A percentile compares a stretch with the other conserved stretches of the same genome.
phyloP scores from a whole-genome alignment of 1,140 invertebrate genomes.

The Apis dorsata region DNA sequence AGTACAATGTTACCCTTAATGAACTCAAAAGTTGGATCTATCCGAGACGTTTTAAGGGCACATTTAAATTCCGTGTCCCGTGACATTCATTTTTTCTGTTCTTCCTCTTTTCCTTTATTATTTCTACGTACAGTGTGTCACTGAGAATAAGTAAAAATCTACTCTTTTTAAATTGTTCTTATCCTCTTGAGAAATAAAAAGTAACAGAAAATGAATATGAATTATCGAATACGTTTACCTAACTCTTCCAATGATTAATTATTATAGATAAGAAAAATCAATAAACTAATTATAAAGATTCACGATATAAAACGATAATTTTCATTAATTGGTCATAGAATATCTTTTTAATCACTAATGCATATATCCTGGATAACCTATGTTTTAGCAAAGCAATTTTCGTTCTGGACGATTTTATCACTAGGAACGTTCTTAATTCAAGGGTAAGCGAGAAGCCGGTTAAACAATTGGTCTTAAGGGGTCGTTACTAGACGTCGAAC shows the following conservation, averaged over 20 bases:
- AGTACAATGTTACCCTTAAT: constrained; percentile 30
- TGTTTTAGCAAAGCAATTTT: not conserved
- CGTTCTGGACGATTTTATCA: not conserved
- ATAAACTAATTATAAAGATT: no score
- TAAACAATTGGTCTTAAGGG: constrained; percentile 21
- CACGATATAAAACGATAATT: not conserved
- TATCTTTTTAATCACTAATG: not conserved
- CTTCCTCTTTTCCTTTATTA: not conserved
- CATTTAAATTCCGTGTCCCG: constrained; percentile 3
- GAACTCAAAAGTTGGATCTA: constrained; percentile 19
- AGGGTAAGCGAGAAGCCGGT: constrained; percentile 14
- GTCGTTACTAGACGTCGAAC: constrained; percentile 12
- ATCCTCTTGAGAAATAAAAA: no score
- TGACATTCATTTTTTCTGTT: not conserved
- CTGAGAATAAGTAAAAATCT: no score
- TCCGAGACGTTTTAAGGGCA: not conserved
- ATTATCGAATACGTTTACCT: no score
- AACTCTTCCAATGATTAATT: no score
- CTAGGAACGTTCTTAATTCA: not conserved
- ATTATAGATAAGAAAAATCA: not conserved
- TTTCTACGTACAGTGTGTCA: not conserved
- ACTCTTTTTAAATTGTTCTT: no score
- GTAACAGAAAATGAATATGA: no score
- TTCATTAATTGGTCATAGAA: not conserved
- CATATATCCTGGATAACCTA: not conserved